Evolutionary conservation across 2,888 invertebrate genomes (phyloP), one percentile per base, ranked within the genome.

Genomic region (Sylvicola cinctus): DNA sequence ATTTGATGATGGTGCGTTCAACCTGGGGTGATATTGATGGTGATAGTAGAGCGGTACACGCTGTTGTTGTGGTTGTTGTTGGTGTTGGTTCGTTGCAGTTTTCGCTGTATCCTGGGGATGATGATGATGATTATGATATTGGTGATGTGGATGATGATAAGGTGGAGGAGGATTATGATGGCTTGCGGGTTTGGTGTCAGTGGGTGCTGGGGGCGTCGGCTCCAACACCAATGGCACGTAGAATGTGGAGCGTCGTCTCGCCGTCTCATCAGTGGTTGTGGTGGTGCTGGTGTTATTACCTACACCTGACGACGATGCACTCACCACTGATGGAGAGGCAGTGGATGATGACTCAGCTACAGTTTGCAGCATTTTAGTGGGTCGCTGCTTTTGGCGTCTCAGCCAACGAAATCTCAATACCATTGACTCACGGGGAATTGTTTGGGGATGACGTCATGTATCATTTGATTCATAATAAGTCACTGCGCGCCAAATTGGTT

Each of bases 211-310:
- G 35, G 37, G 42, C 31, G 35, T 16, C 6, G 35, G 38, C 35
- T 55, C 57, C 20, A 53, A 54, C 7, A 55, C 51, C 43, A 78
- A 59, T 42, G 77, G 71, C 42, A 78, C 74, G 57, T 78, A 78
- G 56, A 78, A 78, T 42, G 76, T 74, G 32, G 78, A 78, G 40
- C 77, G 65, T 39, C 78, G 65, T 33, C 70, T 62, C 40, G 62
- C 50, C 42, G 62, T 57, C 35, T 70, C 68, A 46, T 65, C 65
- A 33, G 51, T 56, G 49, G 37, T 38, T 15, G 42, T 38, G 14
- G 41, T 39, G 16, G 40, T 42, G 29, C 40, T 40, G 16, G 44
- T 36, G 15, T 34, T 23, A 31, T 36, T 33, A 23, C 41, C 34
- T 45, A 16, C 15, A 16, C 36, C 31, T 34, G 37, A 39, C 32